Percentiles rank a stretch among this genome's conserved stretches.
Conservation (phyloP, 2,797 vertebrate species). For the Adelosebastes latens region DNA sequence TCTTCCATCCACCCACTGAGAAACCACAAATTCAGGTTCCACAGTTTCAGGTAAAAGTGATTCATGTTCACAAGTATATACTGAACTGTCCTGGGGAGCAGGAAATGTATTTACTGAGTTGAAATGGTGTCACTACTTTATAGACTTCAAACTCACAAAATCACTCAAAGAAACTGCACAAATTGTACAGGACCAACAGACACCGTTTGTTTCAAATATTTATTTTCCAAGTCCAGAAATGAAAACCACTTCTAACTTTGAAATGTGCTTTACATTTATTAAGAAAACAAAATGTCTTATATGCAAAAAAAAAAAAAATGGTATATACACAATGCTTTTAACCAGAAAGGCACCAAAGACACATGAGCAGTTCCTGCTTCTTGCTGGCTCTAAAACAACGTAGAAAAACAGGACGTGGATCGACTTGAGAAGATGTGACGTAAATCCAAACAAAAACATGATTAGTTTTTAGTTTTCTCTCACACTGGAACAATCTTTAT, state of each 20-base stretch:
- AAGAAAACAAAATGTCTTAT: slow-evolving; percentile 61
- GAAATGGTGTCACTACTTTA: not conserved
- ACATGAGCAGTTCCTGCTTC: slow-evolving; percentile 49
- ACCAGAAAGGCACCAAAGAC: slow-evolving; percentile 81
- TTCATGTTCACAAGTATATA: not conserved
- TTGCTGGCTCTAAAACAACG: slow-evolving; percentile 47
- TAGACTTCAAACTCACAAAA: not conserved
- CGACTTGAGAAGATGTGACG: slow-evolving; percentile 26
- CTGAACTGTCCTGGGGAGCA: not conserved
- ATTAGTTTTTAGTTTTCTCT: slow-evolving; percentile 48
- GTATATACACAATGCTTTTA: slow-evolving; percentile 75
- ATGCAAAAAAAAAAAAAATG: slow-evolving; percentile 59
- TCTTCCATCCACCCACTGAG: not conserved
- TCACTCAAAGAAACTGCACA: not conserved
- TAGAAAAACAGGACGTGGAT: slow-evolving; percentile 38
- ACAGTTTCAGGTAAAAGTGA: not conserved
- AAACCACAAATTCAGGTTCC: not conserved
- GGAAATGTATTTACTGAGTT: not conserved
- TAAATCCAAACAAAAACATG: slow-evolving; percentile 41
- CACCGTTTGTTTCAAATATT: slow-evolving; percentile 29
- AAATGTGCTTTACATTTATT: slow-evolving; percentile 82
- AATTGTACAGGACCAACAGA: not conserved
- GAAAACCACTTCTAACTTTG: slow-evolving; percentile 50
- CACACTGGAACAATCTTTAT: slow-evolving; percentile 71
- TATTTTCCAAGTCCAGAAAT: slow-evolving; percentile 54